Base-by-base conservation (phyloP, 2,113 vertebrate species). In the Lichenostomus cassidix region DNA sequence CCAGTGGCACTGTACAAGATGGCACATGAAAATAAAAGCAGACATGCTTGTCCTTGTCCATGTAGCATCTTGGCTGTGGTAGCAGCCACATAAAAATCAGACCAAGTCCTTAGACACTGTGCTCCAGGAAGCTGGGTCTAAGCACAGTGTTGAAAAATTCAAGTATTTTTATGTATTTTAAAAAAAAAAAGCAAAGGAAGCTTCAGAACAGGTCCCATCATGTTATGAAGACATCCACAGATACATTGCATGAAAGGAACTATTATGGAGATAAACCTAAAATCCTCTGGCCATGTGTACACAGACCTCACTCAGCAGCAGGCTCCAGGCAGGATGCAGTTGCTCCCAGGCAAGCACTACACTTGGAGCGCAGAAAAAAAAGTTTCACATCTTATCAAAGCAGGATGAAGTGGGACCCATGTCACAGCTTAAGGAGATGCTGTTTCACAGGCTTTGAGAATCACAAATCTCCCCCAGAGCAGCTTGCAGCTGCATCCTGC, bases 121-220 rank as follows among this genome's bases (percentile, higher is more conserved):
- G 5, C 58, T 77, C 23, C 37, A 65, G 81, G 83, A 94, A 96
- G 60, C 80, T 69, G 53, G 28, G 52, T 88, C 62, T 84, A 85
- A 87, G 90, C 71, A 84, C 4, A 14, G 78, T 49, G 31, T 87
- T 83, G 70, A 97, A 95, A 97, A 97, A 96, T 33, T 91, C 71
- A 91, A 90, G 9, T 89, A 67, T 91, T 98, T 97, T 96, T 95
- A 97, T 94, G 60, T 68, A 6, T 53, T 84, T 35, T 65, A 81
- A 88, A 88, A 58, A 68, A 97, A 94, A 88, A 42, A 94, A 96
- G 76, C 58, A 67, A 83, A 77, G 23, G 35, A 91, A 64, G 35
- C 50, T 74, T 73, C 58, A 50, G 41, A 94, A 95, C 77, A 97
- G 92, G 76, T 41, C 64, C 52, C 59, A 80, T 69, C 68, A 52